Percentiles rank a stretch among this genome's conserved stretches.
Conservation (phyloP, 2,888 invertebrate genomes). For the Sclerodermus sp. region DNA sequence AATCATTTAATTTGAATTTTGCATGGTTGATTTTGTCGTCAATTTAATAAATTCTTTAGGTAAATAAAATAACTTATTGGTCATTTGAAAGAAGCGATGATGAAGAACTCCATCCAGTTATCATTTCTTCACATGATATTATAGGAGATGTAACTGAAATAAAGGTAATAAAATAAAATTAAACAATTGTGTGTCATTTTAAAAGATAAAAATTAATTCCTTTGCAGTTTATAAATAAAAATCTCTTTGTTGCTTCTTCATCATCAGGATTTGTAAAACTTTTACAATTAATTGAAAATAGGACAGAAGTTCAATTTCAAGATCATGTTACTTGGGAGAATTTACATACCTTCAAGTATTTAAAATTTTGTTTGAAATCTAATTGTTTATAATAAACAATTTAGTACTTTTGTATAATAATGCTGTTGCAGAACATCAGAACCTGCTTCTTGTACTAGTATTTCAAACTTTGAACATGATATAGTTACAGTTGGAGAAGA, state of each 20-base stretch:
- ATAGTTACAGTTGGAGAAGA: slow-evolving; percentile 85
- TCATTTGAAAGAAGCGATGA: slow-evolving; percentile 67
- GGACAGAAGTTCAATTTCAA: slow-evolving; percentile 61
- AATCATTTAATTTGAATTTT: slow-evolving; percentile 1
- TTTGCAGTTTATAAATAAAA: slow-evolving; percentile 67
- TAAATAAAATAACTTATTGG: slow-evolving; percentile 75
- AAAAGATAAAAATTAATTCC: background rate
- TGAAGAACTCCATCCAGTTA: slow-evolving; percentile 67
- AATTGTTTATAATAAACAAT: background rate
- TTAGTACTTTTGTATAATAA: background rate
- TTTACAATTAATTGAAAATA: slow-evolving; percentile 65
- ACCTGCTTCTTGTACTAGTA: slow-evolving; percentile 73
- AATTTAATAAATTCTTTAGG: slow-evolving; percentile 46
- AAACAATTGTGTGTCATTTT: too few species aligned
- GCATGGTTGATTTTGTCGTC: background rate
- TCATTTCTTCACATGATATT: slow-evolving; percentile 64
- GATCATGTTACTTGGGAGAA: slow-evolving; percentile 67
- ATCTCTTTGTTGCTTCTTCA: slow-evolving; percentile 65
- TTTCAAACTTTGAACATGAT: slow-evolving; percentile 77
- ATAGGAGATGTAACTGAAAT: slow-evolving; percentile 80
- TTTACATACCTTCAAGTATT: slow-evolving; percentile 66
- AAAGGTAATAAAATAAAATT: slow-evolving; percentile 60
- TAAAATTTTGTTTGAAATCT: slow-evolving; percentile 1
- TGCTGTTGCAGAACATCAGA: slow-evolving; percentile 44
- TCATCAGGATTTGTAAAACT: slow-evolving; percentile 70